These are phyloP conservation scores for Cordylochernes scorpioides DNA, from an alignment of 2,888 invertebrate species.

Conservation along the genomic window DNA sequence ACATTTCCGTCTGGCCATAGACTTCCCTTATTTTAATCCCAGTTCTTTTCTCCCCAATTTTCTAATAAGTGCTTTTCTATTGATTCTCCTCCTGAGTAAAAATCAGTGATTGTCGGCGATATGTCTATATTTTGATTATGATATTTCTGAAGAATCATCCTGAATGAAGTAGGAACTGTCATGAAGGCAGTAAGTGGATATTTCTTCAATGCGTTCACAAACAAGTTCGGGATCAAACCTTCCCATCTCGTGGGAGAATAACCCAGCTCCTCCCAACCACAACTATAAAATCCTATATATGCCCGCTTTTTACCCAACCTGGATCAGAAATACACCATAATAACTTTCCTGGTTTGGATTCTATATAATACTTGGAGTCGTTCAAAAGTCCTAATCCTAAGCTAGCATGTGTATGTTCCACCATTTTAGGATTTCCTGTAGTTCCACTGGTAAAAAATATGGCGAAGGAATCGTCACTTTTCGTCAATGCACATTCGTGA, in stretches of 20 bases:
- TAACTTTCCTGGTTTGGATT: constrained; percentile 18
- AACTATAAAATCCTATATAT: constrained; percentile 22
- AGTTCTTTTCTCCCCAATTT: constrained; percentile 19
- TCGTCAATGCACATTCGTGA: constrained; percentile 18
- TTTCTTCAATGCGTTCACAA: constrained; percentile 1
- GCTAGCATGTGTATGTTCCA: constrained; percentile 23
- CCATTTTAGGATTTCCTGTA: constrained; percentile 26
- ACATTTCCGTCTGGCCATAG: constrained; percentile 26
- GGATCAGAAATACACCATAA: constrained; percentile 25
- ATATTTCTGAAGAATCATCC: no score
- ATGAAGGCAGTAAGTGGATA: no score
- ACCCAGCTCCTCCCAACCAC: constrained; percentile 22
- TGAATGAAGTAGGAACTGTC: no score
- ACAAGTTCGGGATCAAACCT: constrained; percentile 16
- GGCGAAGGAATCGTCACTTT: constrained; percentile 19
- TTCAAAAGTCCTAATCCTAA: constrained; percentile 22
- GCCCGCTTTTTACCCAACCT: constrained; percentile 26
- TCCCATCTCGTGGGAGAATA: constrained; percentile 21
- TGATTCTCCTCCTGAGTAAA: no score
- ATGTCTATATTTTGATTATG: no score
- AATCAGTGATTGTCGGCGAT: no score
- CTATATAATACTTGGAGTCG: constrained; percentile 18
- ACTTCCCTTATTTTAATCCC: constrained; percentile 19
- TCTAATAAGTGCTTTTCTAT: no score
- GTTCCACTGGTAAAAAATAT: constrained; percentile 26